Evolutionary conservation across 2,113 vertebrate species (phyloP), one percentile per base, ranked within the genome.

Genomic region (Colossoma macropomum): DNA sequence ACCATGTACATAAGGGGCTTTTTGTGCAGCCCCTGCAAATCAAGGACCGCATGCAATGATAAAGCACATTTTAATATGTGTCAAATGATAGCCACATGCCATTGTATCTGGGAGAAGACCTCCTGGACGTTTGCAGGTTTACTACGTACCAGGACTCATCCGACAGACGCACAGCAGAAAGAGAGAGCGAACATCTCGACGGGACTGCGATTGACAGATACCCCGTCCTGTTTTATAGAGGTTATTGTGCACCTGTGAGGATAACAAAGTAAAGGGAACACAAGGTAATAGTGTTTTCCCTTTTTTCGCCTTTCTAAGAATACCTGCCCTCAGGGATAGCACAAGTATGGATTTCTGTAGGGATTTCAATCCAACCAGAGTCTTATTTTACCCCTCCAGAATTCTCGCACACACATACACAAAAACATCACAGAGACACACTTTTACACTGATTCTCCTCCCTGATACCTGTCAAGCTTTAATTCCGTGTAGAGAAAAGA

Each of bases 241-340:
- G 70, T 56, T 54, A 48, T 59, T 21, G n/a, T 48, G 48, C 54
- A 77, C 41, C 79, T 85, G 65, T 56, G 45, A 80, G 9, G 50
- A 54, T 9, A 60, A 59, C n/a, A 70, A 16, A 56, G 77, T 13
- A 41, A 11, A 1, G 23, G 65, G 60, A 73, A 17, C 56, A 62
- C 60, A 23, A 25, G 27, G n/a, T 68, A 71, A 32, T 63, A 16
- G 56, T 76, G 8, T 66, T 62, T 72, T 89, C 86, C 83, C 56
- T 65, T 48, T 88, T 88, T 52, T 8, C 21, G 9, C 27, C 48
- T 80, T 87, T 85, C 56, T 74, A 68, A 89, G 89, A 92, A 89
- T 85, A 70, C 63, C 73, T 71, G n/a, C 86, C 91, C 89, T 87
- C 91, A 83, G 89, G 92, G 91, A 89, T 92, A 72, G 48, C 65